These are phyloP conservation scores for Calameuta pallipes DNA, from an alignment of 2,888 invertebrate genomes.

Conservation along the genomic window DNA sequence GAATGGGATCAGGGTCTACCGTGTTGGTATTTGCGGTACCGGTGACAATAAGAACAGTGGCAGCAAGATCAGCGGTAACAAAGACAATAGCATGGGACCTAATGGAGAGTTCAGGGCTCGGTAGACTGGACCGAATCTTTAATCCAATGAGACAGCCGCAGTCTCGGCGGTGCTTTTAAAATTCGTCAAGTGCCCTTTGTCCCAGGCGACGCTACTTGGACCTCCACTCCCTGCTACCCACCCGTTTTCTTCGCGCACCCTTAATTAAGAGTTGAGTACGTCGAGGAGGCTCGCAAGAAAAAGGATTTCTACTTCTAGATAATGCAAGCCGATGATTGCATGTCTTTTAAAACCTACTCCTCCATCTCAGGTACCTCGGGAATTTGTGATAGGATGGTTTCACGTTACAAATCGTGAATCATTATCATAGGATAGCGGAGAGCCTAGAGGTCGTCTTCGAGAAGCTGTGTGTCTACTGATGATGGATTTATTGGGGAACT, in stretches of 20 bases:
- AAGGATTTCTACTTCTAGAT: not conserved
- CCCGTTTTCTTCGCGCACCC: not conserved
- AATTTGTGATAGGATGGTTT: not conserved
- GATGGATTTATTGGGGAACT: constrained; percentile 60
- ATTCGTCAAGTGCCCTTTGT: not conserved
- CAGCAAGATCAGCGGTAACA: not conserved
- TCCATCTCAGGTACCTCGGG: not conserved
- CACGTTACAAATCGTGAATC: not conserved
- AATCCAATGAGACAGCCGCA: not conserved
- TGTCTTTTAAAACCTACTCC: not conserved
- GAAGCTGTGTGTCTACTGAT: not conserved
- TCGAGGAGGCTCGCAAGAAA: not conserved
- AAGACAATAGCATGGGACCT: not conserved
- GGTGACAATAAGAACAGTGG: not conserved
- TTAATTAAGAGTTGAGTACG: not conserved
- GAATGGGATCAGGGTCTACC: not conserved
- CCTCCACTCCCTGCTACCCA: not conserved
- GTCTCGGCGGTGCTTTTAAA: not conserved
- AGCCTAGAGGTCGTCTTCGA: not conserved
- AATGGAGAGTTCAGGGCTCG: not conserved
- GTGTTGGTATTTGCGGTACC: not conserved
- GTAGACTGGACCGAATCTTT: not conserved
- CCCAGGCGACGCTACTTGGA: not conserved
- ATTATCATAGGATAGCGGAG: not conserved
- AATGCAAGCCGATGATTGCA: not conserved